phyloP scores from a whole-genome alignment of 1,140 invertebrate genomes.

The Neotoxoptera formosana region DNA sequence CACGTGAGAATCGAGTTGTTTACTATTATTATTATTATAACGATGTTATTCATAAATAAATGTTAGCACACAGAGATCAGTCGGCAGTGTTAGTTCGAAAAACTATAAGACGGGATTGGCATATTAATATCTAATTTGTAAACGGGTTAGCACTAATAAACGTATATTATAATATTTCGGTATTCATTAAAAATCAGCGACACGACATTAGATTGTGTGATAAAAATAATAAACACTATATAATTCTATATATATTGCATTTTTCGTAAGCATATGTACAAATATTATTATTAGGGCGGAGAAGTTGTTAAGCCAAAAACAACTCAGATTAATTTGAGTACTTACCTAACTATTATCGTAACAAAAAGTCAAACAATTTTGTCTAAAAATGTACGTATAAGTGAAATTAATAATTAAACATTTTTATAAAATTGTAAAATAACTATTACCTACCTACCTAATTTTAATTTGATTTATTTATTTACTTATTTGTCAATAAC shows the following conservation, averaged over 20 bases:
- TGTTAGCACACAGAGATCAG: background rate
- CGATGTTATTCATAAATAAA: background rate
- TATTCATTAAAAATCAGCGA: conserved; percentile 39
- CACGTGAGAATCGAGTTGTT: background rate
- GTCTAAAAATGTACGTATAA: background rate
- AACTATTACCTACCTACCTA: background rate
- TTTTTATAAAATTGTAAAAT: background rate
- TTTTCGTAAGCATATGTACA: background rate
- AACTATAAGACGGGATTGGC: background rate
- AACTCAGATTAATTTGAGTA: background rate
- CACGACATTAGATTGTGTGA: conserved; percentile 2
- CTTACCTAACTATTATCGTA: background rate
- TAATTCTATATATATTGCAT: background rate
- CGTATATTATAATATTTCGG: background rate
- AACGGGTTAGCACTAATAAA: conserved; percentile 39
- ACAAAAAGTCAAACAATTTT: background rate
- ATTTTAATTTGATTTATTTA: no score
- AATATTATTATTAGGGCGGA: background rate
- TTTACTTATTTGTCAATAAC: no score
- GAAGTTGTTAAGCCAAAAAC: background rate
- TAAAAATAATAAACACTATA: conserved; percentile 38
- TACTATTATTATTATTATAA: background rate
- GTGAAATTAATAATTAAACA: background rate
- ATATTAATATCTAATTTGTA: conserved; percentile 49
- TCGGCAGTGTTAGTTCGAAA: background rate